phyloP scores from a whole-genome alignment of 2,797 vertebrate genomes.

The Momotus momota region DNA sequence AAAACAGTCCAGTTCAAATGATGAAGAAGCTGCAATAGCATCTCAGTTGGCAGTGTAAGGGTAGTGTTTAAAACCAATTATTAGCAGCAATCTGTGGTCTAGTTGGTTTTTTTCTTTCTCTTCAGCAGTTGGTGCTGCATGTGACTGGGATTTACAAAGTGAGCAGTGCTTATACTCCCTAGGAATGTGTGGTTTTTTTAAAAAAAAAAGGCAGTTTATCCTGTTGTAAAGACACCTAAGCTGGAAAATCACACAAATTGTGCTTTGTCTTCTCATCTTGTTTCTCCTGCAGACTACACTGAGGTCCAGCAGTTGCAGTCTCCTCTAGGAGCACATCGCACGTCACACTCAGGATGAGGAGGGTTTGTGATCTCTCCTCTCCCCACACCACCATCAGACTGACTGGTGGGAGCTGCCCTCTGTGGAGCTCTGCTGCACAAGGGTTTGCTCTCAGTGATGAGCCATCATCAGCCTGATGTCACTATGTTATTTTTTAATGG shows the following conservation, averaged over 20 bases:
- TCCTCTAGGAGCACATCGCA: neutral
- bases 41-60: neutral
- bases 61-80: neutral
- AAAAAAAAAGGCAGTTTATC: neutral
- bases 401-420: neutral
- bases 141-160: neutral
- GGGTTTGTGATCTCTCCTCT: neutral
- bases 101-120: neutral
- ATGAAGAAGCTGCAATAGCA: neutral
- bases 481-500: constrained; percentile 45
- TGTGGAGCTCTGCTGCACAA: neutral
- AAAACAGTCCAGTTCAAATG: neutral
- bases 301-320: neutral
- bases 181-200: neutral
- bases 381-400: neutral
- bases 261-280: neutral
- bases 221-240: neutral
- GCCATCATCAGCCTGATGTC: neutral
- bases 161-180: neutral
- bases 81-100: neutral
- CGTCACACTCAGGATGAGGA: neutral
- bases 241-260: neutral
- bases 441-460: neutral
- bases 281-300: neutral
- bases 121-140: neutral